These are phyloP conservation scores for Tenthredo mesomela DNA, from an alignment of 2,888 invertebrate genomes.

Conservation along the genomic window DNA sequence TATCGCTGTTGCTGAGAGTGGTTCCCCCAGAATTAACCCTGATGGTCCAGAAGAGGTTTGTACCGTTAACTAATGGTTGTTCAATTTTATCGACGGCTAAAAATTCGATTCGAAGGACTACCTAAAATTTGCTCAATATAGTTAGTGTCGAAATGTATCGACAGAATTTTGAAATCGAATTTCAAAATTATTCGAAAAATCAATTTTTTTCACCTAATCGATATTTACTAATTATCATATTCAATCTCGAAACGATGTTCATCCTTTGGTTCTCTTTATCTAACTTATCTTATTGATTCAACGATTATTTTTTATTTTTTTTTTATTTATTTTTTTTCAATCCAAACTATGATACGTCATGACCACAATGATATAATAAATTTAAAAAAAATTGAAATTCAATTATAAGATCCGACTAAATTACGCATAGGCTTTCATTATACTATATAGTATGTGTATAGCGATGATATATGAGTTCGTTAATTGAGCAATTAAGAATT, in stretches of 20 bases:
- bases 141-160: not conserved
- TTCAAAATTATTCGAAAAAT: not conserved
- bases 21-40: constrained; percentile 67
- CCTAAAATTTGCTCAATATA: not conserved
- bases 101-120: not conserved
- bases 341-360: not conserved
- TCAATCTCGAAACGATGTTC: too few species aligned
- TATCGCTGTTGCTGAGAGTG: constrained; percentile 72
- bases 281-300: not conserved
- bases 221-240: not conserved
- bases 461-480: not conserved
- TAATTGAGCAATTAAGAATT: not conserved
- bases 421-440: not conserved
- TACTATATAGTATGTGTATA: not conserved
- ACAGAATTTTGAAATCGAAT: not conserved
- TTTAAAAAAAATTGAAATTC: not conserved
- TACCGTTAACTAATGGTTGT: constrained; percentile 27
- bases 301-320: not conserved
- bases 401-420: not conserved
- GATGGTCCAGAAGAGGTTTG: constrained; percentile 69
- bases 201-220: not conserved
- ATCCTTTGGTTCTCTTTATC: too few species aligned
- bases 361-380: not conserved
- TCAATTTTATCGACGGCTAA: not conserved
- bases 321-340: not conserved